These are phyloP conservation scores for Galleria mellonella DNA, from an alignment of 1,140 invertebrate species.

Conservation along the genomic window DNA sequence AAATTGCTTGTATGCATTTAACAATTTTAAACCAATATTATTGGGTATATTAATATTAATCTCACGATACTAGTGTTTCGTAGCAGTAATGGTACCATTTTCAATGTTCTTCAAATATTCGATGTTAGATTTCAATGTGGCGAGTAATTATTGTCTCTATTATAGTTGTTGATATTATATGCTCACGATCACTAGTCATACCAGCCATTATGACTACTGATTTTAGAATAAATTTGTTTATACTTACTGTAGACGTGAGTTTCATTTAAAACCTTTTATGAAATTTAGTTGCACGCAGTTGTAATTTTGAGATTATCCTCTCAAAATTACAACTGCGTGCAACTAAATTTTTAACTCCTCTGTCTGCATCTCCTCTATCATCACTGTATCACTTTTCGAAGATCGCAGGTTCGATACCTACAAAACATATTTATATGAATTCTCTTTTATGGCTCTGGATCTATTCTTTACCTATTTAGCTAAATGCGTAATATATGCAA, in stretches of 20 bases:
- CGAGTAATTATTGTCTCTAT: neutral
- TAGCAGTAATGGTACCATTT: no score
- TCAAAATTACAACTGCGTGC: no score
- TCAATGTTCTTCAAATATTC: constrained; percentile 1
- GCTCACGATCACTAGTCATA: constrained; percentile 52
- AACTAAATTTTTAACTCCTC: no score
- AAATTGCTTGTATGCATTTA: neutral
- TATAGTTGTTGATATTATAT: constrained; percentile 30
- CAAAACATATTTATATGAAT: no score
- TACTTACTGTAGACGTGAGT: constrained; percentile 35
- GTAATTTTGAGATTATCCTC: no score
- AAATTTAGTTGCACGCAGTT: no score
- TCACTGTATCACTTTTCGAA: no score
- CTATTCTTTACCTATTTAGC: no score
- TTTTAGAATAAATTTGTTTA: constrained; percentile 53
- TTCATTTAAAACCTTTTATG: constrained; percentile 27
- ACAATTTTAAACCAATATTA: neutral
- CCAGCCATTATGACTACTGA: constrained; percentile 69
- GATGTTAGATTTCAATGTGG: constrained; percentile 5
- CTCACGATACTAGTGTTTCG: neutral
- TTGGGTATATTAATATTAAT: neutral
- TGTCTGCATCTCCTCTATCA: no score
- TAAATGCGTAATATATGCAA: no score
- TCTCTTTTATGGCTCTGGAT: no score
- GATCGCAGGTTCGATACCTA: no score